Base-by-base conservation (phyloP, 2,888 invertebrate genomes). In the Tenthredo scrophulariae region DNA sequence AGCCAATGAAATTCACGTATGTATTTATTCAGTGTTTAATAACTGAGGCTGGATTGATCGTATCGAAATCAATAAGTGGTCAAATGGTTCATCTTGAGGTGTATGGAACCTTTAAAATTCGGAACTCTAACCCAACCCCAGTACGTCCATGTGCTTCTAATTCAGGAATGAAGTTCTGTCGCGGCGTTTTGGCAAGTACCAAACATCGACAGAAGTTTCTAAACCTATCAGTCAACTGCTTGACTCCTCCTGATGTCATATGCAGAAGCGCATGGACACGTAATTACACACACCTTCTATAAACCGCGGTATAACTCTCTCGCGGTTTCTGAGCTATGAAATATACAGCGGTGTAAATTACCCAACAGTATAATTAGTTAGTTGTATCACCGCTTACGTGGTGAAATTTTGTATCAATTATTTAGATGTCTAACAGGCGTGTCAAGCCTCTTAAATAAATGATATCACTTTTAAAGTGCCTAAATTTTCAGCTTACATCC, bases 241-340 rank as follows among this genome's bases (percentile, higher is more conserved):
- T 6, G 43, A 43, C 72, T 40, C 22, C 13, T 43, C 10, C 22
- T 67, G 18, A 29, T 10, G 15, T 54, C 13, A 26, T 10, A 74
- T 10, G 72, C 72, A 22, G 22, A 43, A 43, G 10, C 40, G 43
- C n/a, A 43, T 13, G 54, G 33, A 50, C n/a, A 29, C 54, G 9
- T 54, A 26, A 54, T 54, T n/a, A 5, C 37, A 40, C 33, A n/a
- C 33, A 29, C 29, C 77, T 77, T 54, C 9, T n/a, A 29, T 77
- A n/a, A 54, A 50, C 37, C 37, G 62, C 40, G 40, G 33, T 22
- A 22, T 40, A 40, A 10, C 22, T 37, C n/a, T 80, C 9, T 40
- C 80, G 80, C 58, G 80, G 80, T 80, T 80, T 62, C 62, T 40
- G 22, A 22, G n/a, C 62, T 62, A 80, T 62, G 62, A 62, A 62